Conservation (phyloP, 2,888 invertebrate species). For the Neelides folsomi region DNA sequence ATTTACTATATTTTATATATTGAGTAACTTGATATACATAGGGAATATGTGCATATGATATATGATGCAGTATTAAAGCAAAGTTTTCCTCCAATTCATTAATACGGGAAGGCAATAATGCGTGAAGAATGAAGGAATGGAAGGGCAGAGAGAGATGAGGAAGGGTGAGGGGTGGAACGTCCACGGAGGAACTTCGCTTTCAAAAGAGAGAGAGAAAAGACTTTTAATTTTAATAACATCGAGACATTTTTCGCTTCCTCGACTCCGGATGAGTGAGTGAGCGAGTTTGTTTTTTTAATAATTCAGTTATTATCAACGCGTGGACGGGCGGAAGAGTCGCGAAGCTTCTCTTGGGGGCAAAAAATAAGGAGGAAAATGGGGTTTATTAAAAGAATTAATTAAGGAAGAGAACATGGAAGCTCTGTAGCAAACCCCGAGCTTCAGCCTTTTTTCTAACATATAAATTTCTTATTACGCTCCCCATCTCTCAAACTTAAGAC, state of each 20-base stretch:
- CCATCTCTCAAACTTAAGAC: too few species aligned
- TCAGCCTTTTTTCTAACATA: too few species aligned
- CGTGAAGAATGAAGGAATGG: background rate
- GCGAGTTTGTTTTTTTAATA: constrained; percentile 20
- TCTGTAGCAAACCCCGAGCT: too few species aligned
- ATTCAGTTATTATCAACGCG: constrained; percentile 24
- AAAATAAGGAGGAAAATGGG: constrained; percentile 12
- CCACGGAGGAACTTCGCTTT: constrained; percentile 5
- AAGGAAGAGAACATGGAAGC: constrained; percentile 4
- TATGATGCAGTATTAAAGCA: too few species aligned
- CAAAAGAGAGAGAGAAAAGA: background rate
- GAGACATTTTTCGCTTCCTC: constrained; percentile 3
- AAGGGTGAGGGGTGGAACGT: constrained; percentile 6
- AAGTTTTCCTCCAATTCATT: background rate
- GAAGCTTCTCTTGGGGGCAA: background rate
- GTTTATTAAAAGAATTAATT: constrained; percentile 18
- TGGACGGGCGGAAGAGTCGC: constrained; percentile 9
- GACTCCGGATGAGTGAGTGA: constrained; percentile 6
- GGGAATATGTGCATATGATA: too few species aligned
- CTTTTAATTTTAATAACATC: constrained; percentile 9
- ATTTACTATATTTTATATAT: too few species aligned
- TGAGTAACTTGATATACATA: too few species aligned
- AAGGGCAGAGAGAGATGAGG: constrained; percentile 1
- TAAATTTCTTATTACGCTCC: too few species aligned
- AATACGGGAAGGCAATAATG: background rate